These are phyloP conservation scores for Leptobrachium leishanense DNA, from an alignment of 2,113 vertebrate species.

Conservation along the genomic window DNA sequence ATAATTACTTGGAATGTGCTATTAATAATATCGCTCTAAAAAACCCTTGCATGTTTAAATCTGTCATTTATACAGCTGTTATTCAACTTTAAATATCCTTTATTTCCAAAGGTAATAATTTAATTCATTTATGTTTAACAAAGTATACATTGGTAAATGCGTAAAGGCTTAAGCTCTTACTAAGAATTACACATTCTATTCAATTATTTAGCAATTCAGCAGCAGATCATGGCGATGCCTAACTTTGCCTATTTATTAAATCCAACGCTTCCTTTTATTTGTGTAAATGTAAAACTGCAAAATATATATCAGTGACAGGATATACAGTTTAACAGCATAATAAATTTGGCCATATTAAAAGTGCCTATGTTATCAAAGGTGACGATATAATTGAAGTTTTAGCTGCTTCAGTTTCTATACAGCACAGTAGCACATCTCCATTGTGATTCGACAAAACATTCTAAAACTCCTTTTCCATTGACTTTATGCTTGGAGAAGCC, in stretches of 20 bases:
- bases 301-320: neutral
- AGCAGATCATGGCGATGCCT: neutral
- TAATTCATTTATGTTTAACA: neutral
- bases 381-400: constrained; percentile 54
- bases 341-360: constrained; percentile 52
- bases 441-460: constrained; percentile 51
- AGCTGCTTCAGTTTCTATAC: constrained; percentile 53
- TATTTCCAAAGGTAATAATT: neutral
- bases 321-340: constrained; percentile 53
- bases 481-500: constrained; percentile 46
- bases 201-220: neutral
- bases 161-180: neutral
- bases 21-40: too few species aligned
- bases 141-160: neutral
- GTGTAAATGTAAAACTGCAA: constrained; percentile 33
- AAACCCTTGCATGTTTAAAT: too few species aligned
- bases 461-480: constrained; percentile 47
- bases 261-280: constrained; percentile 9
- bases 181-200: neutral
- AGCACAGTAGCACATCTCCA: constrained; percentile 46
- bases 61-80: too few species aligned
- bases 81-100: neutral
- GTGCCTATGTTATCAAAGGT: constrained; percentile 45
- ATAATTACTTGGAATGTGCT: too few species aligned
- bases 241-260: constrained; percentile 22